Evolutionary conservation across 2,888 invertebrate genomes (phyloP).

Genomic region (Mythimna pallens): DNA sequence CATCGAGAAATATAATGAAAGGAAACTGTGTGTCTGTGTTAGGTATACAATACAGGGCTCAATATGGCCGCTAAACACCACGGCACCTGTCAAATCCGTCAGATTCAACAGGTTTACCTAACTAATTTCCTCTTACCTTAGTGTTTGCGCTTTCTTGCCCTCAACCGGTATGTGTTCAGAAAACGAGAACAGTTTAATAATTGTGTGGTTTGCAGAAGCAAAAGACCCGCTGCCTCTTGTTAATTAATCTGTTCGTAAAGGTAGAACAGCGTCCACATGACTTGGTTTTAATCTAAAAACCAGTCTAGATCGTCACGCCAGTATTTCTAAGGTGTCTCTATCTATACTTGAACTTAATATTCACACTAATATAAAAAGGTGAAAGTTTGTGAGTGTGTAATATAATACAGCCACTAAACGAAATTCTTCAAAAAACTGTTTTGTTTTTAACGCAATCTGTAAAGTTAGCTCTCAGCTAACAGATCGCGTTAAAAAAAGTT

Average conservation of each 20-base stretch:
- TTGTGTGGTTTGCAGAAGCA: constrained; percentile 20
- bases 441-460: too few species aligned
- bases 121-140: constrained; percentile 23
- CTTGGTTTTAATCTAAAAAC: constrained; percentile 78
- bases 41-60: neutral
- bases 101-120: constrained; percentile 11
- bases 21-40: too few species aligned
- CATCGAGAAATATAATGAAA: too few species aligned
- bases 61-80: neutral
- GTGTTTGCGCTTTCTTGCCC: constrained; percentile 2
- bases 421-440: too few species aligned
- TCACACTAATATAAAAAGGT: neutral
- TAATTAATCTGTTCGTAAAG: constrained; percentile 56
- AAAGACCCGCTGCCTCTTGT: constrained; percentile 66
- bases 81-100: neutral
- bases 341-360: neutral
- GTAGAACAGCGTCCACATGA: constrained; percentile 68
- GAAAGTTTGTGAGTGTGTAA: neutral
- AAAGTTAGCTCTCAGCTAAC: too few species aligned
- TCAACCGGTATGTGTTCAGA: constrained; percentile 1
- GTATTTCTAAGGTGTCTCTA: too few species aligned
- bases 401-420: too few species aligned
- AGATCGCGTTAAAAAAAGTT: too few species aligned
- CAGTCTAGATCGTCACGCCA: too few species aligned
- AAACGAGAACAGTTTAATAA: constrained; percentile 23